These are phyloP conservation scores for Trilocha varians DNA, from an alignment of 2,888 invertebrate genomes.

Conservation along the genomic window DNA sequence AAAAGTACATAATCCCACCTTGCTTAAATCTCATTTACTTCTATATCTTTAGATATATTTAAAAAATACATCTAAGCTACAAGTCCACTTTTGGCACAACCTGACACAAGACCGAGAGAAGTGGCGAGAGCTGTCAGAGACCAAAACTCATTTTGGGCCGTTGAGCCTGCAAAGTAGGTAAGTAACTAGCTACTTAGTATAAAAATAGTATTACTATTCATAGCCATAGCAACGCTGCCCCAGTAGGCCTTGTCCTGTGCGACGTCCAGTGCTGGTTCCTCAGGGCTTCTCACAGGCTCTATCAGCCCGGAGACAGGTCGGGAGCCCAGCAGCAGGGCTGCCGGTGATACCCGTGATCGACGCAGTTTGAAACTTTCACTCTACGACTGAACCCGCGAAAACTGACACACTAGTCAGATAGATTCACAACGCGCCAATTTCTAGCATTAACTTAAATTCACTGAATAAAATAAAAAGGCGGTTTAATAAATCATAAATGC, in stretches of 20 bases:
- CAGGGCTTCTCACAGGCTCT: slow-evolving; percentile 61
- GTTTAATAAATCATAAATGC: slow-evolving; percentile 9
- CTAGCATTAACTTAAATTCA: too few species aligned
- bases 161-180: too few species aligned
- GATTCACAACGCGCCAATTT: not conserved
- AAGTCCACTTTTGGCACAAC: too few species aligned
- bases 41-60: too few species aligned
- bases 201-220: slow-evolving; percentile 42
- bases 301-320: slow-evolving; percentile 67
- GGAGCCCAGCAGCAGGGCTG: slow-evolving; percentile 72
- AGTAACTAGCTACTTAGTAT: too few species aligned
- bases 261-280: slow-evolving; percentile 65
- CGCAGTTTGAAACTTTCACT: slow-evolving; percentile 49
- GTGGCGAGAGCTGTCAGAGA: too few species aligned
- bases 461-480: too few species aligned
- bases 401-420: not conserved
- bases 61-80: too few species aligned
- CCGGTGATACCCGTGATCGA: slow-evolving; percentile 65
- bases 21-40: too few species aligned
- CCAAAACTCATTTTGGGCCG: too few species aligned
- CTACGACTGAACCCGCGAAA: slow-evolving; percentile 8
- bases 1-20: too few species aligned
- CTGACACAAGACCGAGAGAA: too few species aligned
- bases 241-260: slow-evolving; percentile 68
- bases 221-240: slow-evolving; percentile 58